Evolutionary conservation across 2,797 vertebrate genomes (phyloP), one percentile per base, ranked within the genome.

Genomic region (Sebastes aleutianus): DNA sequence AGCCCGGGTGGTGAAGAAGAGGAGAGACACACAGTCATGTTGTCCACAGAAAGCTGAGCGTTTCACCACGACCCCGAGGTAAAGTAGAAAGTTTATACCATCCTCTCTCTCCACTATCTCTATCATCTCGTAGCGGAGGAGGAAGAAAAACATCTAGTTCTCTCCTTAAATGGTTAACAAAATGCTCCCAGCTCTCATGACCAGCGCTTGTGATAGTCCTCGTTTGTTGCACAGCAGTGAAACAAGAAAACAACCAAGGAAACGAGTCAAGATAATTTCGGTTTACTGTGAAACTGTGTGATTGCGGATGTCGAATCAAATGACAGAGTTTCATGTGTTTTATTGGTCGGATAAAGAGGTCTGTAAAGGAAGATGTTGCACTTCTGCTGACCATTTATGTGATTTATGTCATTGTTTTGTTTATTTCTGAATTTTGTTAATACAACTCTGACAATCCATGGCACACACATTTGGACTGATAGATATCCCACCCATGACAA

Each of bases 41-140:
- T 76, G 66, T 57, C 70, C 67, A 29, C 62, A 80, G 53, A 18
- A 56, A 70, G 85, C 86, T 80, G 86, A 89, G 88, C 80, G 74
- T 83, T 82, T 63, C 39, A 24, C 80, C 63, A 47, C 43, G 16
- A 62, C 82, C 82, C 75, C 74, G 91, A 94, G 94, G 94, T 95
- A 95, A 95, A 95, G 91, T 95, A 93, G 68, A 70, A 72, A 70
- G 43, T 85, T 64, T 69, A 43, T 43, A 34, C 74, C 86, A 84
- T 91, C 85, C 73, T 79, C 50, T 74, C 81, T 83, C 39, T 43
- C 13, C 75, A 54, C 57, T 76, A 18, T 79, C 71, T 68, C 27
- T 75, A 9, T 72, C 53, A 34, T 26, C 56, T 61, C 32, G 18
- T 24, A 26, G 76, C 6, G 66, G 54, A 62, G 26, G 2, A 16